Conservation (phyloP, 2,797 vertebrate genomes). For the Gymnoscopelus microlampas region DNA sequence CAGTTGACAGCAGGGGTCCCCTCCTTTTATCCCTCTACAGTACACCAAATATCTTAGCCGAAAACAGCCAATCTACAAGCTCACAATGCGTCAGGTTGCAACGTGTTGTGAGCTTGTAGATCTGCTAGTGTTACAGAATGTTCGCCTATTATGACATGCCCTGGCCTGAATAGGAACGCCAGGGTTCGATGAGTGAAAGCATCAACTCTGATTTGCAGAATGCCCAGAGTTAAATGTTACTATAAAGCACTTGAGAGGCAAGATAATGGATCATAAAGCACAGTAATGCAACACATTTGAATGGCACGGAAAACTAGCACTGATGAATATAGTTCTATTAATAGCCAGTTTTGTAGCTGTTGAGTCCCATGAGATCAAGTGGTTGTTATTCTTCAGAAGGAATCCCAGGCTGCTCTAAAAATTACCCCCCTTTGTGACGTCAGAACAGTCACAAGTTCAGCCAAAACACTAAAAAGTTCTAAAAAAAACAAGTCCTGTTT, state of each 20-base stretch:
- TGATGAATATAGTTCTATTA: slow-evolving; percentile 48
- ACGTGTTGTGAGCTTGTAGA: no score
- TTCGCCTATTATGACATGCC: no score
- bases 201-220: no score
- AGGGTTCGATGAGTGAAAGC: no score
- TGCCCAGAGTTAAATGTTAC: not conserved
- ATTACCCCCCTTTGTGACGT: slow-evolving; percentile 47
- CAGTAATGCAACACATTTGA: slow-evolving; percentile 22
- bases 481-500: slow-evolving; percentile 18
- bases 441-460: slow-evolving; percentile 37
- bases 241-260: not conserved
- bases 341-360: slow-evolving; percentile 43
- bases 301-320: slow-evolving; percentile 42
- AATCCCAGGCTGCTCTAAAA: slow-evolving; percentile 73
- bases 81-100: no score
- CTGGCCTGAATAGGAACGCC: no score
- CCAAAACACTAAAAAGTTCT: slow-evolving; percentile 44
- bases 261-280: slow-evolving; percentile 9
- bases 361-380: slow-evolving; percentile 49
- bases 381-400: slow-evolving; percentile 68
- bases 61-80: no score
- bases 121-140: no score
- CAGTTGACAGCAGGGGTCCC: no score
- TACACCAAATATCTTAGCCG: no score
- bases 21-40: no score